Evolutionary conservation across 2,113 vertebrate genomes (phyloP), one percentile per base, ranked within the genome.

Genomic region (human): DNA sequence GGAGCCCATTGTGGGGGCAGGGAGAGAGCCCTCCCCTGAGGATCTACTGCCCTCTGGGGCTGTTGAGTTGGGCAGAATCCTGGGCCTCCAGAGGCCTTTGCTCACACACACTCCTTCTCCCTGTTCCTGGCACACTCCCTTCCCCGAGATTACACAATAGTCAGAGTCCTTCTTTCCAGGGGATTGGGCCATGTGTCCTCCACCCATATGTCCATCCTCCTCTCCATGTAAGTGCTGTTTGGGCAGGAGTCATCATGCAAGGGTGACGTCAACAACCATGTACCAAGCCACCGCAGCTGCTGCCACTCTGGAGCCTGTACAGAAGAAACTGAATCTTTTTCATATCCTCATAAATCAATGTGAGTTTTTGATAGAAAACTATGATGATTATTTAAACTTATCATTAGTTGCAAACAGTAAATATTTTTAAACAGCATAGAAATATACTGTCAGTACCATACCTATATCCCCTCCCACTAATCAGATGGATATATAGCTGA

Each of bases 321-420:
- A 98, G 98, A 98, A 98, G 98, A 98, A 98, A 95, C 52, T 25
- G 97, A 98, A 98, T 98, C 98, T 98, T 99, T 99, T 99, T 98
- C 98, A 98, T 99, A 98, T 98, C 98, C 98, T 98, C 99, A 99
- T 99, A 99, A 99, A 99, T 98, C 98, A 97, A 92, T 98, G 98
- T 99, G 97, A 98, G 97, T 99, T 99, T 99, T 98, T 99, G 87
- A 95, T 97, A 94, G 94, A 94, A 64, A 64, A 30, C 27, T 14
- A 64, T 64, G 12, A 64, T 64, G 27, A 64, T 64, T 64, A 64
- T 64, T 64, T 61, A 12, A 61, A 27, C 27, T 64, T 64, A 30
- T 64, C 27, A 64, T 30, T 25, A 64, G 61, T 64, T 30, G 27
- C 61, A 64, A 64, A 13, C 6, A 5, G 1, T 43, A 85, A 84